Evolutionary conservation across 2,797 vertebrate genomes (phyloP), one percentile per base, ranked within the genome.

Genomic region (Anabacerthia variegaticeps): DNA sequence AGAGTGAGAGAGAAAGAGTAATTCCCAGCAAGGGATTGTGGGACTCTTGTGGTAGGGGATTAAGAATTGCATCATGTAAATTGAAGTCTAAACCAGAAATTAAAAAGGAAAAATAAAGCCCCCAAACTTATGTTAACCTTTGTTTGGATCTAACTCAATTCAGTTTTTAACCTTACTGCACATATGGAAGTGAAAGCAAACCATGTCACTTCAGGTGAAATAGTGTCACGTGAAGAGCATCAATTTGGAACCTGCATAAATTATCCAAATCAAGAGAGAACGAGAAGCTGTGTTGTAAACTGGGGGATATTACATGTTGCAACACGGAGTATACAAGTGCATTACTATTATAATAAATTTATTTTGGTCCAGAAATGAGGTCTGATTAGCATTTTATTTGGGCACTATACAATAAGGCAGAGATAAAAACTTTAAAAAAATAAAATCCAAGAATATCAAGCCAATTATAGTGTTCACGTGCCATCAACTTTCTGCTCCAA

Each of bases 401-500:
- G 97, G 98, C 97, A 85, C 61, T 92, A 96, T 97, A 98, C 95
- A 98, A 97, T 98, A 98, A 94, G 96, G 97, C 97, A 98, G 97
- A 98, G 34, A 97, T 30, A 21, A 61, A 61, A 98, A 98, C 7
- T 18, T 28, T 28, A 98, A 97, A 95, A 34, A 46, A 21, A 28
- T 18, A 24, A 97, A 98, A 96, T 97, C 97, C 98, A 98, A 96
- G 98, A 98, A 98, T 98, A 98, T 98, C 98, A 98, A 98, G 96
- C 92, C 96, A 98, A 98, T 99, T 98, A 98, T 94, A 98, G 97
- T 97, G 97, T 98, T 98, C 98, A 98, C 96, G 97, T 98, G 98
- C 98, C 98, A 98, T 98, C 98, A 98, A 97, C 98, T 97, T 98
- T 97, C 96, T 96, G 95, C 97, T 99, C 98, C 98, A 99, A 98